Base-by-base conservation (phyloP, 1,140 invertebrate genomes). In the Gonioctena quinquepunctata region DNA sequence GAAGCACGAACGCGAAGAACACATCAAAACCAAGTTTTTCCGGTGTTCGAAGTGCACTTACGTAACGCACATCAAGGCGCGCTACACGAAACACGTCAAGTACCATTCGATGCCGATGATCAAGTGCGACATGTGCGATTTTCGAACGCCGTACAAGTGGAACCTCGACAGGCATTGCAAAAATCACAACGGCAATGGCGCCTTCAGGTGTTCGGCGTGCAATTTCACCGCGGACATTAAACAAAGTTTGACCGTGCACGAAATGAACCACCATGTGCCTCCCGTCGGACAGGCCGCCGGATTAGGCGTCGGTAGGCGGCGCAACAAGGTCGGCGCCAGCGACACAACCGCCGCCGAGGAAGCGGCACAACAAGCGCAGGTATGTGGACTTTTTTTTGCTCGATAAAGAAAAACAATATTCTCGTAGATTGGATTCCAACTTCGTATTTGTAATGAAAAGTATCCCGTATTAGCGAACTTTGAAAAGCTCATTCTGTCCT, bases 81-180 rank as follows among this genome's bases (percentile, higher is more conserved):
- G 96, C 54, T 97, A 93, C 80, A 96, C 94, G 27, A 96, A 96
- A 81, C 96, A 97, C 80, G 92, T 96, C n/a, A 96, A 96, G 78
- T 95, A 96, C 79, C 94, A 96, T 83, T 94, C 93, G 42, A 93
- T 95, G 91, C 94, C 94, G 61, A 94, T 94, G 90, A 95, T 95
- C 71, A 95, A 97, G 81, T 98, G 96, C 84, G 90, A 91, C 52
- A 91, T 93, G 78, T 98, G 96, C 84, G 94, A 96, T 77, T 98
- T 97, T 82, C 90, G 92, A 61, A 96, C 95, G 6, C 93, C 95
- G 4, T 95, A 96, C 85, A 95, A 95, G 83, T 95, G 94, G 90
- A 97, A 97, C 84, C 88, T 96, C 81, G 95, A 97, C 79, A 88
- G 96, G 13, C 96, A 98, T 80, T 93, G 93, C 84, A 92, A 94